A percentile compares a stretch with the other conserved stretches of the same genome.
These are phyloP conservation scores for Nansenia antarctica DNA, from an alignment of 2,113 vertebrate species.

Conservation along the genomic window DNA sequence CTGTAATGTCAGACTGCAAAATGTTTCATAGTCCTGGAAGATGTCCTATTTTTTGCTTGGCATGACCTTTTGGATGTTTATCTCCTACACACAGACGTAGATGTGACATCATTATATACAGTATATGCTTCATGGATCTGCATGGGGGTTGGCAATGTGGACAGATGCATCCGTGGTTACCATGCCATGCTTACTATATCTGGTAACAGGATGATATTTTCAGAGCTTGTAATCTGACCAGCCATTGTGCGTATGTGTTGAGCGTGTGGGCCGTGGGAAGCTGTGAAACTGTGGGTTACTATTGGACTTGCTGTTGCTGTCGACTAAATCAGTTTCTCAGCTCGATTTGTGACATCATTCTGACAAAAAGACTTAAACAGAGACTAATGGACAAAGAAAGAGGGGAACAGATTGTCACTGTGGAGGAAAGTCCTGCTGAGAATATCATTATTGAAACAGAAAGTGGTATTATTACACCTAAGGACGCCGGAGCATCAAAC, in stretches of 20 bases:
- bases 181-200: too few relatives aligned
- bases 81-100: neutral
- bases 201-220: slow-evolving; percentile 42
- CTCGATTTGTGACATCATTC: slow-evolving; percentile 7
- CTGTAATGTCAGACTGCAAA: neutral
- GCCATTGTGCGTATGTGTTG: slow-evolving; percentile 52
- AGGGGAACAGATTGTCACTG: neutral
- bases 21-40: neutral
- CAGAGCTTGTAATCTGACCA: slow-evolving; percentile 12
- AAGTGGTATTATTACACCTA: neutral
- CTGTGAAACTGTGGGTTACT: slow-evolving; percentile 55
- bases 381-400: neutral
- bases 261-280: slow-evolving; percentile 32
- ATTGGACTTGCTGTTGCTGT: slow-evolving; percentile 35
- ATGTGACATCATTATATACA: slow-evolving; percentile 50
- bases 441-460: neutral
- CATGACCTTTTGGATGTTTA: too few relatives aligned
- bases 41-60: neutral
- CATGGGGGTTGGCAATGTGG: slow-evolving; percentile 20
- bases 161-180: slow-evolving; percentile 38
- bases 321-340: slow-evolving; percentile 29
- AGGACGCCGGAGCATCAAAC: neutral
- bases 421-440: neutral
- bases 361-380: neutral
- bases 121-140: slow-evolving; percentile 26